Evolutionary conservation across 2,797 vertebrate genomes (phyloP).

Genomic region (Microctenopoma stevenorrisi): DNA sequence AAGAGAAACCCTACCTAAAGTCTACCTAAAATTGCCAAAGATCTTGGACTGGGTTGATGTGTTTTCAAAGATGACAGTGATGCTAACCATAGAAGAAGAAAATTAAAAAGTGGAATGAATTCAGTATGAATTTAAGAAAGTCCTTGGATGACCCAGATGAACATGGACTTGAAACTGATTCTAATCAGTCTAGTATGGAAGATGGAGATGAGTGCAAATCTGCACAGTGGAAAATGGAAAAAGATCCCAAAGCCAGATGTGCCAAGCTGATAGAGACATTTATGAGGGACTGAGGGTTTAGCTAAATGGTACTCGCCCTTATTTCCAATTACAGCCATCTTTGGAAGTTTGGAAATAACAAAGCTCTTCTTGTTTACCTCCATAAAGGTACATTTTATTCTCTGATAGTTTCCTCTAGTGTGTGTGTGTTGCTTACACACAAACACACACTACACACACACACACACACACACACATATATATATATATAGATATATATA

Average conservation of each 20-base stretch:
- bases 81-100: slow-evolving; percentile 7
- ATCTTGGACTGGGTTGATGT: slow-evolving; percentile 9
- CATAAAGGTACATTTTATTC: not conserved
- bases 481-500: too few relatives aligned
- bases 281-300: not conserved
- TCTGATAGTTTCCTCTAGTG: not conserved
- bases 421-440: too few relatives aligned
- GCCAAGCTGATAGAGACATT: not conserved
- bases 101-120: slow-evolving; percentile 25
- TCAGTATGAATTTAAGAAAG: slow-evolving; percentile 16
- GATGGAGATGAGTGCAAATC: slow-evolving; percentile 14
- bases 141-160: slow-evolving; percentile 7
- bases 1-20: slow-evolving; percentile 6
- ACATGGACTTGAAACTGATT: slow-evolving; percentile 12
- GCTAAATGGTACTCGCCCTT: not conserved
- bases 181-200: slow-evolving; percentile 4
- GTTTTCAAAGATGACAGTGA: slow-evolving; percentile 33
- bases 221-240: slow-evolving; percentile 16
- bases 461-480: too few relatives aligned
- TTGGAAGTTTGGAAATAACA: not conserved
- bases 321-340: not conserved
- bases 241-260: not conserved
- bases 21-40: slow-evolving; percentile 18
- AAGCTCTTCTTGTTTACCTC: not conserved
- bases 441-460: too few relatives aligned